Percentiles rank a stretch among this genome's conserved stretches.
Evolutionary conservation across 1,140 invertebrate species (phyloP).

Genomic region (Sarcophaga peregrina): DNA sequence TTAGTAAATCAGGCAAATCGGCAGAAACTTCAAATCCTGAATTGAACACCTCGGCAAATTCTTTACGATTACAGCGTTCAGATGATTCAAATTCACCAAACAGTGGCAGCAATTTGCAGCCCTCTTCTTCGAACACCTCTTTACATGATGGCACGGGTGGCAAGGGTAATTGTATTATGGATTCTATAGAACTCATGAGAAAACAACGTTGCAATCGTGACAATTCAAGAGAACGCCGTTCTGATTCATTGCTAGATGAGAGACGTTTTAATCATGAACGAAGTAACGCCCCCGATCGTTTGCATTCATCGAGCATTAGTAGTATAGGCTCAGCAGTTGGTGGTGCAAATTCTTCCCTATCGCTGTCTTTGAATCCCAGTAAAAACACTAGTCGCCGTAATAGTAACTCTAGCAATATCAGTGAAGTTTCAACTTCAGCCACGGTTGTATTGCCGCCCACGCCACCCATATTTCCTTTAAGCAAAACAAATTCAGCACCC

Average conservation of each 20-base stretch:
- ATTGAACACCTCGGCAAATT: conserved; percentile 32
- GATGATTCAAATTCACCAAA: conserved; percentile 31
- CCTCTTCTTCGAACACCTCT: conserved; percentile 14
- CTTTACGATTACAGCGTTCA: conserved; percentile 11
- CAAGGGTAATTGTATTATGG: conserved; percentile 49
- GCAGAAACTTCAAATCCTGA: background rate
- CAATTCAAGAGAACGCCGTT: conserved; percentile 51
- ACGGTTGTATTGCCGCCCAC: conserved; percentile 15
- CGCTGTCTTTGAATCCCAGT: conserved; percentile 49
- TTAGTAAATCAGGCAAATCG: background rate
- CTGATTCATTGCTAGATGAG: conserved; percentile 46
- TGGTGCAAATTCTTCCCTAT: conserved; percentile 47
- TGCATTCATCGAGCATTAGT: conserved; percentile 61
- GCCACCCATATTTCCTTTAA: conserved; percentile 46
- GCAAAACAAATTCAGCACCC: conserved; percentile 58
- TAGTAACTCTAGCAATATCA: conserved; percentile 45
- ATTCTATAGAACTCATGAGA: conserved; percentile 58
- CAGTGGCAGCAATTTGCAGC: background rate
- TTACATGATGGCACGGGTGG: background rate
- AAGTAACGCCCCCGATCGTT: conserved; percentile 57
- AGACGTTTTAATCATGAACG: conserved; percentile 48
- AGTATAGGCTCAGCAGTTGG: conserved; percentile 55
- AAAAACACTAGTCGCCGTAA: conserved; percentile 56
- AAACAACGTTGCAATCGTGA: conserved; percentile 56
- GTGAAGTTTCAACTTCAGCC: conserved; percentile 10